Evolutionary conservation across 2,113 vertebrate genomes (phyloP).

Genomic region (Colinus virginianus): DNA sequence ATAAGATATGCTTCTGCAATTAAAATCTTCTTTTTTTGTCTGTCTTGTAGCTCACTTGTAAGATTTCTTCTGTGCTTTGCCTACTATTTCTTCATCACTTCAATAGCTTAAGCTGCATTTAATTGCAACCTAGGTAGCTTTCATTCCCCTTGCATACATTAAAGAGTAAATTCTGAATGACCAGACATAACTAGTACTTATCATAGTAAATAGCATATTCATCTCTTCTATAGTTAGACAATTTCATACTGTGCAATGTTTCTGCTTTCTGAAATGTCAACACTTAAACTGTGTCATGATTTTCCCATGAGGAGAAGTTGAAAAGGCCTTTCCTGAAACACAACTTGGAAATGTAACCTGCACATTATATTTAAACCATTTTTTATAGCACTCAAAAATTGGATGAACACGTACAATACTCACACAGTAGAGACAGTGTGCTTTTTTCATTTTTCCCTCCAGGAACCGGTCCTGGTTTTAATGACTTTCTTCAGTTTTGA

Average conservation of each 20-base stretch:
- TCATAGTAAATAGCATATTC: slow-evolving; percentile 46
- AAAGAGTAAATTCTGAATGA: slow-evolving; percentile 59
- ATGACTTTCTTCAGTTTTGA: slow-evolving; percentile 2
- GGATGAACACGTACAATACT: background rate
- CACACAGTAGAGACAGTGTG: background rate
- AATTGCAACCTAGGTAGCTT: slow-evolving; percentile 52
- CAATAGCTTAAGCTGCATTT: slow-evolving; percentile 25
- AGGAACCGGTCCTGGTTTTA: background rate
- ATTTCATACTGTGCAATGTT: slow-evolving; percentile 26
- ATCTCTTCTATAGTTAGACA: slow-evolving; percentile 42
- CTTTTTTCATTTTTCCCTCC: background rate
- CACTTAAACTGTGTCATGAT: slow-evolving; percentile 26
- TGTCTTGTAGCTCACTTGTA: background rate
- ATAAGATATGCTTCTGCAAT: background rate
- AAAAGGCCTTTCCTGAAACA: slow-evolving; percentile 40
- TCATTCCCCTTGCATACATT: background rate
- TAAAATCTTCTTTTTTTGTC: background rate
- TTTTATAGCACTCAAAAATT: slow-evolving; percentile 32
- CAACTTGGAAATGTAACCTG: slow-evolving; percentile 25
- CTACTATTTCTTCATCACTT: slow-evolving; percentile 28
- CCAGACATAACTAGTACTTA: slow-evolving; percentile 52
- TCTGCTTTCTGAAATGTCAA: slow-evolving; percentile 32
- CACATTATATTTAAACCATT: background rate
- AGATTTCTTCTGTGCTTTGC: background rate
- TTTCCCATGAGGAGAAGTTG: slow-evolving; percentile 44